A percentile compares a stretch with the other conserved stretches of the same genome.
Conservation (phyloP, 1,140 invertebrate genomes). For the Prorops nasuta region DNA sequence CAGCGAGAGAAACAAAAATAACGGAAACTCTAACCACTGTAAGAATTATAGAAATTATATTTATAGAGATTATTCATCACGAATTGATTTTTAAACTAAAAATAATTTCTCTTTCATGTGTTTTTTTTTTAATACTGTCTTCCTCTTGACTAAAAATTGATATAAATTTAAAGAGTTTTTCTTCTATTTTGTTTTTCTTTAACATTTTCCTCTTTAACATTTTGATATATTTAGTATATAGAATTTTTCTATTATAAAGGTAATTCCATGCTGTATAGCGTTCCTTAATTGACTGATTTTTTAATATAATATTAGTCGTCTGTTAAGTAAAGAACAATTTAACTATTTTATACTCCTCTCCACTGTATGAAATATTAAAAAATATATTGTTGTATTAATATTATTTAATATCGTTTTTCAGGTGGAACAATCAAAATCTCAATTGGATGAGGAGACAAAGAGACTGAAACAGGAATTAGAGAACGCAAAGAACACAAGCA, state of each 20-base stretch:
- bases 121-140: background rate
- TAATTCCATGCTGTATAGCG: no score
- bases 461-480: conserved; percentile 48
- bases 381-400: no score
- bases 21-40: conserved; percentile 43
- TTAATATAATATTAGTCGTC: no score
- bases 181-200: conserved; percentile 10
- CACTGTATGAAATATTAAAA: no score
- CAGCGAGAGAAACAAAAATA: conserved; percentile 45
- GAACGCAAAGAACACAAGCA: conserved; percentile 36
- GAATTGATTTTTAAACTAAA: no score
- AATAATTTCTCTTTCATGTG: conserved; percentile 2
- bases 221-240: background rate
- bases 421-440: conserved; percentile 43
- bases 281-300: no score
- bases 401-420: conserved; percentile 17
- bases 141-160: no score
- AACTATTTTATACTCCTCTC: no score
- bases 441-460: conserved; percentile 48
- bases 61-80: conserved; percentile 6
- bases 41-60: conserved; percentile 17
- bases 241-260: no score
- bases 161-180: no score
- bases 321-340: no score
- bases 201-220: background rate